Evolutionary conservation across 2,888 invertebrate genomes (phyloP), one percentile per base, ranked within the genome.

Genomic region (Tuta absoluta): DNA sequence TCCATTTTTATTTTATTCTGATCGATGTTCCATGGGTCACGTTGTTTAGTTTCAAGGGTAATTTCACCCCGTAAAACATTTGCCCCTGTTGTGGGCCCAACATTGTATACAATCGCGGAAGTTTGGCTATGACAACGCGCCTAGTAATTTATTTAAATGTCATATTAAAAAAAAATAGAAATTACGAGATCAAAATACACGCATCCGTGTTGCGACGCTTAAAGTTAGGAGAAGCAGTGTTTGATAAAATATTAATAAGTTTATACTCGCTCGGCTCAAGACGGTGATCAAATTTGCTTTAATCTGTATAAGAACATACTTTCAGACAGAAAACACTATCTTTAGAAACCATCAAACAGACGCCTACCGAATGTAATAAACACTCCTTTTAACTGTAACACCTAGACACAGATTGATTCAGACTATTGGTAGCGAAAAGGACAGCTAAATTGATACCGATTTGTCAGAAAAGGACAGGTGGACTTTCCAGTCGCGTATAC

Each of bases 401-500:
- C 49, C 51, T 14, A 41, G 58, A 48, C 58, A 21, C 45, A 49
- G 62, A 62, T 49, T 62, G 62, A 62, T 62, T 51, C 51, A 51
- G 33, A 51, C 24, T 33, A 51, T 53, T 53, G 53, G 62, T 62
- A 53, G 62, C 53, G 57, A 65, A 53, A 65, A 57, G 59, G 64
- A 62, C 33, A 45, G 59, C 17, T 59, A 38, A 64, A 63, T 63
- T 63, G 63, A 68, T 64, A 63, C 59, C 63, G 48, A 51, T 58
- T 58, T 38, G 49, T 38, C 24, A 56, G 63, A 66, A 41, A 65
- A 62, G 63, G 64, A 67, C 59, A 67, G 38, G 63, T 49, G 63
- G 49, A 61, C 67, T 64, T 67, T 65, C 65, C 58, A 60, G 56
- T 65, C 41, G 21, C 53, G 57, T 65, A n/a, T n/a, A 70, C 68